These are phyloP conservation scores for Cheirogaleus medius DNA, from an alignment of 2,113 vertebrate genomes.

Conservation along the genomic window DNA sequence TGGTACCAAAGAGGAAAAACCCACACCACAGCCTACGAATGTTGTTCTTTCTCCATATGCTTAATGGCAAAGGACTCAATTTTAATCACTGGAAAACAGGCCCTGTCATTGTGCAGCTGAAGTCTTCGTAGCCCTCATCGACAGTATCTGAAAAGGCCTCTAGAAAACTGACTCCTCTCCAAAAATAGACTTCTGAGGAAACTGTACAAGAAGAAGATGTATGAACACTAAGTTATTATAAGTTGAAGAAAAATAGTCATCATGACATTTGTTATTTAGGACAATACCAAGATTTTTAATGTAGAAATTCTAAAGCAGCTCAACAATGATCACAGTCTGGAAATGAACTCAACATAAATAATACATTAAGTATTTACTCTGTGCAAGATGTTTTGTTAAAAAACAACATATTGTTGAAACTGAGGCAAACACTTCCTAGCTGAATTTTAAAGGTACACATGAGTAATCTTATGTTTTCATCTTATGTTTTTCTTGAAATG, in stretches of 20 bases:
- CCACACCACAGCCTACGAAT: conserved; percentile 4
- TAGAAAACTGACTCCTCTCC: neutral
- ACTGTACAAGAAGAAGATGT: neutral
- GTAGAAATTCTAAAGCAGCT: neutral
- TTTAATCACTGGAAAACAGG: neutral
- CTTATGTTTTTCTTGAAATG: conserved; percentile 37
- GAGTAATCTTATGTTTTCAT: neutral
- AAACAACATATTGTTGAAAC: neutral
- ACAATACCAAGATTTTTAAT: conserved; percentile 13
- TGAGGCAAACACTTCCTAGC: neutral
- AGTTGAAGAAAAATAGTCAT: neutral
- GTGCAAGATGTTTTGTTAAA: neutral
- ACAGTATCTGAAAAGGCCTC: neutral
- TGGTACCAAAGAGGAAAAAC: conserved; percentile 37
- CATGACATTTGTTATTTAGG: neutral
- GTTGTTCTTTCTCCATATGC: conserved; percentile 66
- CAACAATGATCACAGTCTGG: neutral
- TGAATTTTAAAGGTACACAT: neutral
- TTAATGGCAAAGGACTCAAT: neutral
- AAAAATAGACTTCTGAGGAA: neutral
- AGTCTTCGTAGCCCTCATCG: neutral
- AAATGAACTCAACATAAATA: neutral
- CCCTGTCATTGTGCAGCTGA: neutral
- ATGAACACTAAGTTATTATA: neutral
- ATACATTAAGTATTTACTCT: neutral